Percentiles rank a stretch among this genome's conserved stretches.
Evolutionary conservation across 1,140 invertebrate species (phyloP).

Genomic region (Lepidurus packardi): DNA sequence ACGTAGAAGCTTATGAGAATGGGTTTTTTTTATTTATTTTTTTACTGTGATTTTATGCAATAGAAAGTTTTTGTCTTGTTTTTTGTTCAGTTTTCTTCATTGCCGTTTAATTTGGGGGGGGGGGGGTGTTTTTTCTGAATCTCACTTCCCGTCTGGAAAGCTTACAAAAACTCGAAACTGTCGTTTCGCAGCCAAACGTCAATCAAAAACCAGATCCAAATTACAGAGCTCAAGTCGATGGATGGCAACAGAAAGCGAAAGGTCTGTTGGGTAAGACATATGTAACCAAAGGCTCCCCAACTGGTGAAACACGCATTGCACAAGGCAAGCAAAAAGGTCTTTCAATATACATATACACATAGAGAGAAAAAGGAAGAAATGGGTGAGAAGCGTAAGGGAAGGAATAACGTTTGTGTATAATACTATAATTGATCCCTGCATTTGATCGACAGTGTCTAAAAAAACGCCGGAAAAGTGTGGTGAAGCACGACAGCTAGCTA

Average conservation of each 20-base stretch:
- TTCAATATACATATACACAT: no score
- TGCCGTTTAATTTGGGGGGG: no score
- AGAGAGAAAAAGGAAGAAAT: no score
- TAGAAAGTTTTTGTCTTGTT: no score
- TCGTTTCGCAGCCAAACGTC: neutral
- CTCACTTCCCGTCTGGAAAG: neutral
- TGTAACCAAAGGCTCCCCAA: neutral
- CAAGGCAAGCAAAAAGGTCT: no score
- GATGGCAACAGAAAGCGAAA: neutral
- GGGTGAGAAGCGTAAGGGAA: no score
- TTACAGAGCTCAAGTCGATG: neutral
- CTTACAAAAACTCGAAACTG: neutral
- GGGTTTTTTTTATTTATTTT: no score
- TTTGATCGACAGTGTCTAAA: neutral
- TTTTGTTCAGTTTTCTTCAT: no score
- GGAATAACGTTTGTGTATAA: no score
- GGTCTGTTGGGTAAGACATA: neutral
- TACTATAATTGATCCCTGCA: neutral
- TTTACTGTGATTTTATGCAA: no score
- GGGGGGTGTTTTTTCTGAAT: neutral
- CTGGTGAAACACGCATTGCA: neutral
- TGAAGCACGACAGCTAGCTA: neutral
- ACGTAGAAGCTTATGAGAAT: no score
- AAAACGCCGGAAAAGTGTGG: neutral
- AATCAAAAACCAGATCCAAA: slow-evolving; percentile 19